A percentile compares a stretch with the other conserved stretches of the same genome.
These are phyloP conservation scores for Mustelus asterias DNA, from an alignment of 2,113 vertebrate genomes.

Conservation along the genomic window DNA sequence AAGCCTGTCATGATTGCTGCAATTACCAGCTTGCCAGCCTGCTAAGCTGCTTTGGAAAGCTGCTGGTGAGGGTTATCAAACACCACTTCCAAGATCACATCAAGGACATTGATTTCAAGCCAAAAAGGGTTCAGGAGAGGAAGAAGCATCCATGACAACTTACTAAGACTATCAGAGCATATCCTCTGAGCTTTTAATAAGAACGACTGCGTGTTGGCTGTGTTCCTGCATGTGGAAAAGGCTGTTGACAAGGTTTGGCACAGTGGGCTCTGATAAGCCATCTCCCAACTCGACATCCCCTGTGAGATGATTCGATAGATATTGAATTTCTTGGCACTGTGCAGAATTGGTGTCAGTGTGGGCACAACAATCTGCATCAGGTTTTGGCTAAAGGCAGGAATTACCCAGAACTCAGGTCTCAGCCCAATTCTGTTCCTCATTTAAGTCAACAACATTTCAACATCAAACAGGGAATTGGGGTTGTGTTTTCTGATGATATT, in stretches of 20 bases:
- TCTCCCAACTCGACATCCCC: slow-evolving; percentile 21
- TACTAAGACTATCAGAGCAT: slow-evolving; percentile 14
- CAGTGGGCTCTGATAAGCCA: slow-evolving; percentile 5
- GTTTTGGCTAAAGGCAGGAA: neutral
- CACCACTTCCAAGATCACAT: neutral
- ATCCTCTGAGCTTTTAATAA: slow-evolving; percentile 6
- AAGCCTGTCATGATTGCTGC: neutral
- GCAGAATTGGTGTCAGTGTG: neutral
- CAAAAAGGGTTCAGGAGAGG: neutral
- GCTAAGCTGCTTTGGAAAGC: neutral
- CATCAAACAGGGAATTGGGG: neutral
- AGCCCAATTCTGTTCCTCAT: neutral
- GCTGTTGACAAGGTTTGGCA: slow-evolving; percentile 6
- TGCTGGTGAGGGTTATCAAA: slow-evolving; percentile 5
- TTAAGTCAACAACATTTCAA: neutral
- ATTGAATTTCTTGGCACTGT: slow-evolving; percentile 19
- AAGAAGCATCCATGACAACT: slow-evolving; percentile 1
- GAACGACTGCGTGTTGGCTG: neutral
- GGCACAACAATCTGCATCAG: neutral
- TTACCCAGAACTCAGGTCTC: neutral
- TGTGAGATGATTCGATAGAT: slow-evolving; percentile 16
- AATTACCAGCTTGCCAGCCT: neutral
- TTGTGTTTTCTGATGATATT: neutral
- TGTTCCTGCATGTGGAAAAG: slow-evolving; percentile 16
- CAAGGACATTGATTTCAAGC: neutral